Conservation (phyloP, 2,113 vertebrate genomes). For the Xenopus laevis region DNA sequence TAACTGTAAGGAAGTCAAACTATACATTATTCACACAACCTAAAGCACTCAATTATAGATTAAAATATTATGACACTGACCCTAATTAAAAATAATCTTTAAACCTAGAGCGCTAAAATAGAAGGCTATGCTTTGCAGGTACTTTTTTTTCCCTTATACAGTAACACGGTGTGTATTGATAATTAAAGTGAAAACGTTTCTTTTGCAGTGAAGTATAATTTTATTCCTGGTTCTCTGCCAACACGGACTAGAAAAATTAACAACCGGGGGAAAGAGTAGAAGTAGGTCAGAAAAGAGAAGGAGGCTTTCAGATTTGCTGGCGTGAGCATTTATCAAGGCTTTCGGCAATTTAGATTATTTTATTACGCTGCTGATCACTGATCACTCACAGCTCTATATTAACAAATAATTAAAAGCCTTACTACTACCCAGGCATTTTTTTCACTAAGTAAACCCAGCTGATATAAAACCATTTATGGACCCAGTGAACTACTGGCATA, state of each 20-base stretch:
- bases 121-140: no score
- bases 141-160: no score
- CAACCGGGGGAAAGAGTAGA: constrained; percentile 23
- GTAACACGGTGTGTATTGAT: neutral
- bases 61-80: no score
- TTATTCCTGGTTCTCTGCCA: constrained; percentile 25
- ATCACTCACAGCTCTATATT: neutral
- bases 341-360: constrained; percentile 22
- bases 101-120: no score
- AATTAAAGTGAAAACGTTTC: constrained; percentile 35
- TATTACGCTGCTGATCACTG: constrained; percentile 8
- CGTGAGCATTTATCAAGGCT: constrained; percentile 8
- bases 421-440: neutral
- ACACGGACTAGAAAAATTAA: neutral
- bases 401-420: constrained; percentile 11
- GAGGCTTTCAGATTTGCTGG: constrained; percentile 1
- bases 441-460: no score
- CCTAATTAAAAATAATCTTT: no score
- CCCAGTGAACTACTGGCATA: no score
- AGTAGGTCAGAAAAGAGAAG: constrained; percentile 34
- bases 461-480: no score
- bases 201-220: constrained; percentile 23
- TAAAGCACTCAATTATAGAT: no score
- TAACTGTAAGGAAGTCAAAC: no score
- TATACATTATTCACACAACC: no score